These are phyloP conservation scores for Polyommatus icarus DNA, from an alignment of 2,888 invertebrate species.

Conservation along the genomic window DNA sequence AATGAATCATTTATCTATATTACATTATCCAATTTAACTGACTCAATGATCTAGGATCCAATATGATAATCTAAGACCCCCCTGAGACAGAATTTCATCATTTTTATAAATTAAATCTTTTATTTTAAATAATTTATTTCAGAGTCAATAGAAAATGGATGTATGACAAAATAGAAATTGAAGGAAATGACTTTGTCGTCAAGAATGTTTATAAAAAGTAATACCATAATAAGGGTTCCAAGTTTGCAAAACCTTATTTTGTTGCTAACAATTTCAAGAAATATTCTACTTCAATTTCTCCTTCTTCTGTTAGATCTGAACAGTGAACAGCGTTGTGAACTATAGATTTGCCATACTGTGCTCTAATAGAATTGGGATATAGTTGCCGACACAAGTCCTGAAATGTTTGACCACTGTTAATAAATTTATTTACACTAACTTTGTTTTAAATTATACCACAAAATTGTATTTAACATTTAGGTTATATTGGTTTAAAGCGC, in stretches of 20 bases:
- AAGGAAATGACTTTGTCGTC: constrained; percentile 86
- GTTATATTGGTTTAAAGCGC: neutral
- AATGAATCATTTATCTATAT: no score
- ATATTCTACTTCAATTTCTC: constrained; percentile 88
- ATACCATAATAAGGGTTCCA: constrained; percentile 29
- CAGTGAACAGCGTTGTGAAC: constrained; percentile 94
- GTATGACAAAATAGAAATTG: constrained; percentile 88
- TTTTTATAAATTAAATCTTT: neutral
- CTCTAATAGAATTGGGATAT: constrained; percentile 90
- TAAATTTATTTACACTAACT: constrained; percentile 3
- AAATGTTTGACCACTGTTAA: constrained; percentile 34
- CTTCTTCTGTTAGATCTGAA: constrained; percentile 94
- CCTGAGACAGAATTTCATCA: neutral
- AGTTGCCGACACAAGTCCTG: constrained; percentile 81
- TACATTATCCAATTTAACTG: no score
- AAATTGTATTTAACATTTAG: neutral
- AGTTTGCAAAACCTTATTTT: constrained; percentile 43
- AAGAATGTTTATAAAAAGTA: constrained; percentile 77
- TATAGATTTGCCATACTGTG: constrained; percentile 89
- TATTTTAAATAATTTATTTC: constrained; percentile 48
- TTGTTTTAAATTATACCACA: neutral
- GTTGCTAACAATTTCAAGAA: constrained; percentile 84
- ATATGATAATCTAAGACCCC: no score
- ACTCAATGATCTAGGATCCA: no score
- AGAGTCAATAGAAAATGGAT: constrained; percentile 88